A percentile compares a stretch with the other conserved stretches of the same genome.
Evolutionary conservation across 30 jellyfish, hydroid and myxozoan genomes (phyloP).

Genomic region (Nemopilema nomurai): DNA sequence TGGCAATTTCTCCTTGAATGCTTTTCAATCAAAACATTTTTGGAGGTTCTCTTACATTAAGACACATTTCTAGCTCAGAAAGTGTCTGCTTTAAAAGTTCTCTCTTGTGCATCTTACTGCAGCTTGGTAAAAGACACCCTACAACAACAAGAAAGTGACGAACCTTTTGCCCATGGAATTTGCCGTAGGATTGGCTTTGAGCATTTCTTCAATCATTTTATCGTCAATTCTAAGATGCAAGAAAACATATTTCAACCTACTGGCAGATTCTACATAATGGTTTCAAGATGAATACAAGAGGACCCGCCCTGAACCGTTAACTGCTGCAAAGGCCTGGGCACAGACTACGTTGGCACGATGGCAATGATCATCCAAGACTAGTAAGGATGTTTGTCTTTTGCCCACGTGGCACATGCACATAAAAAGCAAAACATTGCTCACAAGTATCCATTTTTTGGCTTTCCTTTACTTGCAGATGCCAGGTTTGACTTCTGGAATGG

Average conservation of each 20-base stretch:
- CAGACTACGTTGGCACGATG: background rate
- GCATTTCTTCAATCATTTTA: constrained; percentile 61
- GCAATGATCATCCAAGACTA: background rate
- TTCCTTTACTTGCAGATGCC: background rate
- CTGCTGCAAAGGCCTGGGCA: background rate
- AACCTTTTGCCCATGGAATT: constrained; percentile 66
- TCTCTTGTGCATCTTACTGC: too few species aligned
- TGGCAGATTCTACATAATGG: too few species aligned
- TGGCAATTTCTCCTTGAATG: too few species aligned
- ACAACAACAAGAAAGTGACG: background rate
- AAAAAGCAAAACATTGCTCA: constrained; percentile 4
- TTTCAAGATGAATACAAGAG: background rate
- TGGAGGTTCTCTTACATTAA: too few species aligned
- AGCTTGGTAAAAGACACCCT: background rate
- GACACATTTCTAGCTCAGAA: background rate
- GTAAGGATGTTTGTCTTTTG: too few species aligned
- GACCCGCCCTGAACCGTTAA: background rate
- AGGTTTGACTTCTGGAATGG: constrained; percentile 3
- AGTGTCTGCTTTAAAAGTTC: background rate
- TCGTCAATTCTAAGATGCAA: constrained; percentile 49
- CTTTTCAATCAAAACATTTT: too few species aligned
- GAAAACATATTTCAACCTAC: background rate
- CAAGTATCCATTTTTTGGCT: constrained; percentile 52
- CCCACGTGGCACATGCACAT: background rate
- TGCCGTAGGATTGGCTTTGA: constrained; percentile 51